These are phyloP conservation scores for Philaethria dido DNA, from an alignment of 2,888 invertebrate genomes.

Conservation along the genomic window DNA sequence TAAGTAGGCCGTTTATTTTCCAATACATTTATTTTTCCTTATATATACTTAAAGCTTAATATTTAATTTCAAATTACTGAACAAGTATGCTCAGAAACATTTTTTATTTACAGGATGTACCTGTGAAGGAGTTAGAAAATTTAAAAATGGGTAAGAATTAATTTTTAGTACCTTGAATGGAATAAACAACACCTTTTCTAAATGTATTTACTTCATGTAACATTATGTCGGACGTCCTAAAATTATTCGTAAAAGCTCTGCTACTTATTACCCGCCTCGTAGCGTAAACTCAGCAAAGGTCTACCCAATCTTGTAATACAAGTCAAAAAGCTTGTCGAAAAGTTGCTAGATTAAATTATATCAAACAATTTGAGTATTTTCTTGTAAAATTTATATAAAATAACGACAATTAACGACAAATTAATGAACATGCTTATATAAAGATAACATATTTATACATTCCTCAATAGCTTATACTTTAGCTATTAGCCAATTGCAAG, in stretches of 20 bases:
- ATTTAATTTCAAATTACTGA: too few relatives aligned
- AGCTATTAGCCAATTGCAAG: not conserved
- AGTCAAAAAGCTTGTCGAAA: slow-evolving; percentile 13
- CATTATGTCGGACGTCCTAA: not conserved
- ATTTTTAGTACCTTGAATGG: not conserved
- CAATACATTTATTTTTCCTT: not conserved
- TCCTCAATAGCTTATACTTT: not conserved
- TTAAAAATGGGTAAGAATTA: slow-evolving; percentile 68
- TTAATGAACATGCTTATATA: too few relatives aligned
- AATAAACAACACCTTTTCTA: slow-evolving; percentile 1
- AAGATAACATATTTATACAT: not conserved
- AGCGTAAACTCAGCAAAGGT: slow-evolving; percentile 23
- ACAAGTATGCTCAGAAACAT: not conserved
- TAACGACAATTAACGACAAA: not conserved
- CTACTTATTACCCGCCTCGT: slow-evolving; percentile 16
- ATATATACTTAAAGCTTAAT: slow-evolving; percentile 1
- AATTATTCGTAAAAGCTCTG: slow-evolving; percentile 10
- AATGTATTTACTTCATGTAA: not conserved
- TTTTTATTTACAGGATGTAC: slow-evolving; percentile 69
- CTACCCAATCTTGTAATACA: slow-evolving; percentile 12
- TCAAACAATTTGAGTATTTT: not conserved
- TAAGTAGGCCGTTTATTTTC: slow-evolving; percentile 22
- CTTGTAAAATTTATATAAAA: not conserved
- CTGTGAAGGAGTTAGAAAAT: slow-evolving; percentile 74
- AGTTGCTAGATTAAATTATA: not conserved